Percentiles rank a stretch among this genome's conserved stretches.
phyloP scores from a whole-genome alignment of 2,888 invertebrate species.

The Agrypnus murinus region DNA sequence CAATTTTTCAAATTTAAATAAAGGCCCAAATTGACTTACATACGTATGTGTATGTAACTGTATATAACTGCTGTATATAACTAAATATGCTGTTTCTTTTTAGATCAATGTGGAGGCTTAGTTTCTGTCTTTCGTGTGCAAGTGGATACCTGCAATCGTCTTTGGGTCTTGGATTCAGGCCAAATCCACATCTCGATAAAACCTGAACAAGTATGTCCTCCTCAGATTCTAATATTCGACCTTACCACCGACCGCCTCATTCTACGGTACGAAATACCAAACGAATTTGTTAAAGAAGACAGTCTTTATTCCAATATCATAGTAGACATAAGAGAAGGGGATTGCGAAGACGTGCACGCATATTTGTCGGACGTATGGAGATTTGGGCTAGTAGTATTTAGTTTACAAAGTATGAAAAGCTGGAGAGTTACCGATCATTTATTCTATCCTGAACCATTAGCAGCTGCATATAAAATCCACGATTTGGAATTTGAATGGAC shows the following conservation, averaged over 20 bases:
- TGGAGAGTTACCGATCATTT: constrained; percentile 82
- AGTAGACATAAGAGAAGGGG: constrained; percentile 75
- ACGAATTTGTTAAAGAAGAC: constrained; percentile 78
- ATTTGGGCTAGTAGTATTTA: constrained; percentile 69
- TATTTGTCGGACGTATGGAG: constrained; percentile 84
- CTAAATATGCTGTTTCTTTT: no score
- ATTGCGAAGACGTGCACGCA: constrained; percentile 78
- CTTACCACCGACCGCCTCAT: constrained; percentile 78
- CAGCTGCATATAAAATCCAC: constrained; percentile 83
- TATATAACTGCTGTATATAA: no score
- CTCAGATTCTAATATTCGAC: constrained; percentile 83
- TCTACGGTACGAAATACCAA: constrained; percentile 78
- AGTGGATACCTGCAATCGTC: constrained; percentile 82
- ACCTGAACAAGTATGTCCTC: constrained; percentile 82
- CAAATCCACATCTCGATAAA: constrained; percentile 81
- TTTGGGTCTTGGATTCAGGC: constrained; percentile 89
- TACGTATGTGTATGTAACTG: no score
- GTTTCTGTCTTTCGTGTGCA: constrained; percentile 86
- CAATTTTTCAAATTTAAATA: no score
- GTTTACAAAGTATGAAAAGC: constrained; percentile 74
- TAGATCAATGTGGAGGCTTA: constrained; percentile 75
- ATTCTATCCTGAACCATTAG: constrained; percentile 83
- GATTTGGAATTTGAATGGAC: constrained; percentile 87
- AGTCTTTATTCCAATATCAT: constrained; percentile 81
- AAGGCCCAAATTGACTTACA: no score